Evolutionary conservation across 1,140 invertebrate species (phyloP).

Genomic region (Pachyrhynchus sulphureomaculatus): DNA sequence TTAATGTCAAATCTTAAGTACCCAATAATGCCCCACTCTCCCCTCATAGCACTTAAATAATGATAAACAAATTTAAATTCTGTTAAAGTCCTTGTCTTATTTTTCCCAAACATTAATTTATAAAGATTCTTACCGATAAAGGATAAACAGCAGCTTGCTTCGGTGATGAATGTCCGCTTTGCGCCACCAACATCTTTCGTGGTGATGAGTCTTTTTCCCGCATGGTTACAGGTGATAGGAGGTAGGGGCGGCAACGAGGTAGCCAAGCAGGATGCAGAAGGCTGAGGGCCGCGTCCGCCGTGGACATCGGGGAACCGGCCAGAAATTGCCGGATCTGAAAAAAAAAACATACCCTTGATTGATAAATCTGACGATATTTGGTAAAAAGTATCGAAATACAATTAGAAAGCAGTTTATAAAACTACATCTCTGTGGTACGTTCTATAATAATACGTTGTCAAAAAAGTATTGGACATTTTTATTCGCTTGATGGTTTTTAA

Average conservation of each 20-base stretch:
- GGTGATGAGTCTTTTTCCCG: constrained; percentile 79
- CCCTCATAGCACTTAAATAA: too few species aligned
- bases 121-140: constrained; percentile 54
- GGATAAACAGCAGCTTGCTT: constrained; percentile 73
- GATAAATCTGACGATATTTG: not conserved
- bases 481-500: too few species aligned
- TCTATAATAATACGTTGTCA: too few species aligned
- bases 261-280: constrained; percentile 47
- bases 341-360: constrained; percentile 7
- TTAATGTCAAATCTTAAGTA: too few species aligned
- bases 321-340: constrained; percentile 35
- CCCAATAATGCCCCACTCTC: too few species aligned
- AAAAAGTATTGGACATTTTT: too few species aligned
- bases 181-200: constrained; percentile 65
- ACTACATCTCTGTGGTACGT: too few species aligned
- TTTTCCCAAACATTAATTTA: too few species aligned
- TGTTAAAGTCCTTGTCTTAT: too few species aligned
- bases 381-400: too few species aligned
- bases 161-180: constrained; percentile 63
- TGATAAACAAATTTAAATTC: too few species aligned
- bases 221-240: constrained; percentile 55
- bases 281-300: constrained; percentile 28
- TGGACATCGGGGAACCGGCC: constrained; percentile 36
- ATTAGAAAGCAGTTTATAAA: too few species aligned
- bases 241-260: constrained; percentile 48